These are phyloP conservation scores for Athene noctua DNA, from an alignment of 2,113 vertebrate genomes.

Conservation along the genomic window DNA sequence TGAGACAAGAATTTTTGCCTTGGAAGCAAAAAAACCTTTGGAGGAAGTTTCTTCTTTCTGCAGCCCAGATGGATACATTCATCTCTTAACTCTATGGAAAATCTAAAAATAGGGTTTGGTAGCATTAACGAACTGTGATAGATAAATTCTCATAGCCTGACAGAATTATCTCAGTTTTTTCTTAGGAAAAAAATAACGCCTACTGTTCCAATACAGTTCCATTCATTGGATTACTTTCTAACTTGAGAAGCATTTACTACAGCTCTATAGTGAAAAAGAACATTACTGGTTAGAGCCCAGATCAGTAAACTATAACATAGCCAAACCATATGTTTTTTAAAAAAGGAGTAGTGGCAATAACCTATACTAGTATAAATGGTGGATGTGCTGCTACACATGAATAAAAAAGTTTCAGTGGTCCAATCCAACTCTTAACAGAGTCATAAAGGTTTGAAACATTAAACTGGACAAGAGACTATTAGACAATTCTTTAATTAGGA, in stretches of 20 bases:
- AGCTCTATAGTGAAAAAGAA: not conserved
- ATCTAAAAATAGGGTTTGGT: constrained; percentile 4
- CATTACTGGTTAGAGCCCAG: not conserved
- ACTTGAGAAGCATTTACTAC: not conserved
- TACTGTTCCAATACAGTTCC: not conserved
- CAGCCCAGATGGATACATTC: not conserved
- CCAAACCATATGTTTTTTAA: not conserved
- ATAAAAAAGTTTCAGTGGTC: not conserved
- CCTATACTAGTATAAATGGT: not conserved
- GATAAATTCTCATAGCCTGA: not conserved
- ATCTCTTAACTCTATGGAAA: not conserved
- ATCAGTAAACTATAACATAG: not conserved
- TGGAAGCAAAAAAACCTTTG: not conserved
- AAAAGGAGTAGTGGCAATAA: not conserved
- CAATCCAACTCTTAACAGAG: not conserved
- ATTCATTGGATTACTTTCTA: not conserved
- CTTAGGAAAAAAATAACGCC: not conserved
- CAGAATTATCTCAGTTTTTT: not conserved
- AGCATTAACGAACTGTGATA: constrained; percentile 1
- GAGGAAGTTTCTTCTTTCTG: not conserved
- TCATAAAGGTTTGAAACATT: not conserved
- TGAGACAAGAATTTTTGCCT: not conserved
- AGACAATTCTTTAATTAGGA: not conserved
- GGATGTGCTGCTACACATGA: not conserved
- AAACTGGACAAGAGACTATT: not conserved